Conservation (phyloP, 2,888 invertebrate species). For the Arrhopalites spinosus region DNA sequence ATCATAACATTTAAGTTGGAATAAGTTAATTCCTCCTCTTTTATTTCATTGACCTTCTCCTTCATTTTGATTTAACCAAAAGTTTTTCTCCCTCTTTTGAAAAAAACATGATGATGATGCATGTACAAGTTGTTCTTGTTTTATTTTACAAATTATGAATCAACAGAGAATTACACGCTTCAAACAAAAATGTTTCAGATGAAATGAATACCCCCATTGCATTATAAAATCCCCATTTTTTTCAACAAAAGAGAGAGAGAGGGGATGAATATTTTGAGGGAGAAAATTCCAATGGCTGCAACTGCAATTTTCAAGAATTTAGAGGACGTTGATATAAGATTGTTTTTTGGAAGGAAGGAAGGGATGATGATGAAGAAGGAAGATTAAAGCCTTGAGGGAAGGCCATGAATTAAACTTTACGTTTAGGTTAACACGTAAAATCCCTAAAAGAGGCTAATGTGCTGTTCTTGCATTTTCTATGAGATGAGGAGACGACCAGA, state of each 20-base stretch:
- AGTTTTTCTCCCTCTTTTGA: too few relatives aligned
- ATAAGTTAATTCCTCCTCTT: too few relatives aligned
- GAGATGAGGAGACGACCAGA: not conserved
- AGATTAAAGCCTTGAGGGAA: slow-evolving; percentile 23
- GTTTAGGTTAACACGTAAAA: not conserved
- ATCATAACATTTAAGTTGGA: too few relatives aligned
- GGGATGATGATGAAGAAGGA: not conserved
- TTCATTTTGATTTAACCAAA: too few relatives aligned
- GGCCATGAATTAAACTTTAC: slow-evolving; percentile 17
- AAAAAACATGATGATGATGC: too few relatives aligned
- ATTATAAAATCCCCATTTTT: not conserved
- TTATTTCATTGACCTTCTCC: too few relatives aligned
- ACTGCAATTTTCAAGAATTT: not conserved
- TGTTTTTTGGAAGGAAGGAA: not conserved
- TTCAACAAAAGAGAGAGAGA: not conserved
- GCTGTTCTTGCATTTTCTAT: not conserved
- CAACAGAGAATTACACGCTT: too few relatives aligned
- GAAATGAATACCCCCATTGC: not conserved
- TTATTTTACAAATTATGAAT: not conserved
- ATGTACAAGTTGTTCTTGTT: not conserved
- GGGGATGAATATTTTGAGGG: not conserved
- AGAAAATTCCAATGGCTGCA: not conserved
- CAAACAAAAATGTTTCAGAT: not conserved
- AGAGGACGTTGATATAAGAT: not conserved
- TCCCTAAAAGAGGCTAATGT: not conserved